Percentiles rank a stretch among this genome's conserved stretches.
Evolutionary conservation across 2,888 invertebrate genomes (phyloP).

Genomic region (Eilema sororculum): DNA sequence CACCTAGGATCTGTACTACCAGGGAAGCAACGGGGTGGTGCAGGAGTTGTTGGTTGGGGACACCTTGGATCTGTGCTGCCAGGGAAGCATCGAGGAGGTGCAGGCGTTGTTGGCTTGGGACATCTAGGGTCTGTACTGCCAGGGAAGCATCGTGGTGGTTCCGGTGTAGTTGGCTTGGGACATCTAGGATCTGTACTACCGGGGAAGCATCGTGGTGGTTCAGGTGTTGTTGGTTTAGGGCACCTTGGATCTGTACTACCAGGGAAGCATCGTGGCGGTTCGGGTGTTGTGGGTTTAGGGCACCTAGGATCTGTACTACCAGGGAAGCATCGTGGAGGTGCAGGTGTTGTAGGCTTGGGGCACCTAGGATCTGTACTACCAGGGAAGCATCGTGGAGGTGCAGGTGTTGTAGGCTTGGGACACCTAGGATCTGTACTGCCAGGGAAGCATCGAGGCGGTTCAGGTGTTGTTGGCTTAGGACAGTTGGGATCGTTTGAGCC

Average conservation of each 20-base stretch:
- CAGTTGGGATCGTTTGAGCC: conserved; percentile 51
- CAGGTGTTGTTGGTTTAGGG: conserved; percentile 53
- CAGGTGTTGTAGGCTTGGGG: conserved; percentile 51
- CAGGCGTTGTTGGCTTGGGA: conserved; percentile 45
- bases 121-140: conserved; percentile 58
- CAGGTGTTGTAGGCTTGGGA: conserved; percentile 54
- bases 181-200: conserved; percentile 12
- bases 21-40: conserved; percentile 46
- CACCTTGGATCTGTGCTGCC: conserved; percentile 49
- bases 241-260: conserved; percentile 59
- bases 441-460: conserved; percentile 58
- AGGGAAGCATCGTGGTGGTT: conserved; percentile 42
- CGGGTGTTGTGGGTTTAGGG: conserved; percentile 3
- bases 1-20: no score
- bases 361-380: conserved; percentile 59
- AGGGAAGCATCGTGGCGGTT: conserved; percentile 43
- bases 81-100: conserved; percentile 45
- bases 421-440: conserved; percentile 62
- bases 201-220: conserved; percentile 16
- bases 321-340: conserved; percentile 12
- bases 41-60: conserved; percentile 49
- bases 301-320: conserved; percentile 10
- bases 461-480: conserved; percentile 36
- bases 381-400: conserved; percentile 55
- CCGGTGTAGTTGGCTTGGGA: conserved; percentile 11